A percentile compares a stretch with the other conserved stretches of the same genome.
Evolutionary conservation across 2,797 vertebrate genomes (phyloP).

Genomic region (Artibeus lituratus): DNA sequence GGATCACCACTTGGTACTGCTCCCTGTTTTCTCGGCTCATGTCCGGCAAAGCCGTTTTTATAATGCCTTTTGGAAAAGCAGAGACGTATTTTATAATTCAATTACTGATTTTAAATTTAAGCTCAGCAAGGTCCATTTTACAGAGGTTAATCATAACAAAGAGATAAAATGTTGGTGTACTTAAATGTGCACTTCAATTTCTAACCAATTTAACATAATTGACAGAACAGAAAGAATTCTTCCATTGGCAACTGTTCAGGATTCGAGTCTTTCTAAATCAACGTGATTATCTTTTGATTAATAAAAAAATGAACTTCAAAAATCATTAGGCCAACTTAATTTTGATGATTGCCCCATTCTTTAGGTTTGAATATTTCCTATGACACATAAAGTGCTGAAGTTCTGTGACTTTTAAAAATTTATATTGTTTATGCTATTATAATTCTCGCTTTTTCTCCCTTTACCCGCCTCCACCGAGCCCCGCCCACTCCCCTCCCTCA

Average conservation of each 20-base stretch:
- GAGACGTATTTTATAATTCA: not conserved
- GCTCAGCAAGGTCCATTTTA: not conserved
- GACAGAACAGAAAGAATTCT: not conserved
- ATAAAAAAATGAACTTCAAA: not conserved
- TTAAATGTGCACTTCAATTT: not conserved
- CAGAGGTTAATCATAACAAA: constrained; percentile 30
- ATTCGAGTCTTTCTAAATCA: constrained; percentile 32
- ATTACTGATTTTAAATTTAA: not conserved
- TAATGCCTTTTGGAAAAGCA: constrained; percentile 86
- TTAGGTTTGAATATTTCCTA: not conserved
- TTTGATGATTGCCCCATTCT: not conserved
- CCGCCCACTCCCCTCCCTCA: not conserved
- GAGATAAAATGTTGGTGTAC: not conserved
- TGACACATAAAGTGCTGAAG: not conserved
- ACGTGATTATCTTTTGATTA: constrained; percentile 38
- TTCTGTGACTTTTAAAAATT: not conserved
- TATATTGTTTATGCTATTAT: not conserved
- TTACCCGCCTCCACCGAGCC: not conserved
- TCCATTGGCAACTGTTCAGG: not conserved
- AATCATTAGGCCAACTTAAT: not conserved
- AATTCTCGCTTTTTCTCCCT: not conserved
- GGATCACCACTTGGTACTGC: constrained; percentile 97
- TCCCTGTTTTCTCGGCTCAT: constrained; percentile 98
- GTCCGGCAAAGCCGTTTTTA: constrained; percentile 95
- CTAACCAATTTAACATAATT: constrained; percentile 3